Conservation (phyloP, 2,113 vertebrate species). For the Morone saxatilis region DNA sequence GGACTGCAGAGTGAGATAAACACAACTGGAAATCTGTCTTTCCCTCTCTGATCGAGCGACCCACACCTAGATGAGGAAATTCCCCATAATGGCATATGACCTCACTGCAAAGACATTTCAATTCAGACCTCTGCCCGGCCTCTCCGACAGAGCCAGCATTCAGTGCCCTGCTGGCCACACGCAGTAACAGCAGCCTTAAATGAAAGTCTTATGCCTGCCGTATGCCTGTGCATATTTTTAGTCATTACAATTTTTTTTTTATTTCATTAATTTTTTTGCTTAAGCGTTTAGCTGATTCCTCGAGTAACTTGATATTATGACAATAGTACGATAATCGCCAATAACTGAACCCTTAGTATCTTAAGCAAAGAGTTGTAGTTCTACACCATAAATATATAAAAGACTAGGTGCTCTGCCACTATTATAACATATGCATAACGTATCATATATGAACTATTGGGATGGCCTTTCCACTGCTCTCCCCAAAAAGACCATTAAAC, state of each 20-base stretch:
- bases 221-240: too few species aligned
- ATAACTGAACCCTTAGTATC: not conserved
- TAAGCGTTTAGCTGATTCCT: not conserved
- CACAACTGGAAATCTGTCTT: constrained; percentile 12
- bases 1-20: constrained; percentile 4
- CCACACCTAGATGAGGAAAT: constrained; percentile 82
- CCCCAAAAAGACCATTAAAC: not conserved
- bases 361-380: not conserved
- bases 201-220: not conserved
- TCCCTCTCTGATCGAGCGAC: constrained; percentile 38
- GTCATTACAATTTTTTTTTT: too few species aligned
- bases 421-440: not conserved
- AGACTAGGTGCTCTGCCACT: not conserved
- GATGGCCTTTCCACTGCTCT: not conserved
- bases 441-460: not conserved
- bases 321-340: not conserved
- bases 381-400: not conserved
- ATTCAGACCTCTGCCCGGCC: constrained; percentile 50
- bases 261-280: too few species aligned
- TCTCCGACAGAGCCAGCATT: constrained; percentile 28
- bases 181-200: constrained; percentile 3
- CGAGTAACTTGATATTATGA: not conserved
- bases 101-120: constrained; percentile 77
- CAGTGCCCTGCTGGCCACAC: constrained; percentile 46
- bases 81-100: constrained; percentile 77